These are phyloP conservation scores for Sarcophaga carnaria DNA, from an alignment of 2,888 invertebrate genomes.

Conservation along the genomic window DNA sequence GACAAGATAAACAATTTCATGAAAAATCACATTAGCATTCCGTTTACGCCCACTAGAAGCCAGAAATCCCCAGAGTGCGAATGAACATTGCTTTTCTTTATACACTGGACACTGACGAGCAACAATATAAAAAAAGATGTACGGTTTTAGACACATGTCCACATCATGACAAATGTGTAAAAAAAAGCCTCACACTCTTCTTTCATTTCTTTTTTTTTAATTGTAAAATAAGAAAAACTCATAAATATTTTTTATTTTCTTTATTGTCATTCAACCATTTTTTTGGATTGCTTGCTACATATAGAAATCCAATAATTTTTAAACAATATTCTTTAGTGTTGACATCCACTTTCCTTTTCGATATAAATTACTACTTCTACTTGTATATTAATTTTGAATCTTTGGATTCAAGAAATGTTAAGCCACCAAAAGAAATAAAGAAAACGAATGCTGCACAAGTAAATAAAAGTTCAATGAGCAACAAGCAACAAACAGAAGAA, in stretches of 20 bases:
- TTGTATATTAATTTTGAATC: no score
- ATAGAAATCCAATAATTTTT: no score
- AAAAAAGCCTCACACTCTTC: background rate
- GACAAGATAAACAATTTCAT: slow-evolving; percentile 33
- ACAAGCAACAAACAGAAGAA: background rate
- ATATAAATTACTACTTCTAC: no score
- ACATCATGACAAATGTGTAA: slow-evolving; percentile 48
- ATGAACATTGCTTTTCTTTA: slow-evolving; percentile 29
- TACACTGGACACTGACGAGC: slow-evolving; percentile 61
- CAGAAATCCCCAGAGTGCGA: slow-evolving; percentile 45
- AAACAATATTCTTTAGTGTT: no score
- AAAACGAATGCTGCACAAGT: background rate
- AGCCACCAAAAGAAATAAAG: no score
- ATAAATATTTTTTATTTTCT: background rate
- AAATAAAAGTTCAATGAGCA: slow-evolving; percentile 5
- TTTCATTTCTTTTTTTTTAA: background rate
- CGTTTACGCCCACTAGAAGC: slow-evolving; percentile 64
- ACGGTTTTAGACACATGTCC: slow-evolving; percentile 48
- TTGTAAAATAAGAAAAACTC: background rate
- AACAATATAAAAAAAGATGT: slow-evolving; percentile 26
- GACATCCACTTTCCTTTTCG: no score
- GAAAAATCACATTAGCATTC: slow-evolving; percentile 62
- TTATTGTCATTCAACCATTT: no score
- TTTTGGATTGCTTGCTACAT: no score
- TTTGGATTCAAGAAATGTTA: no score